Conservation (phyloP, 2,113 vertebrate genomes). For the Regulus satrapa region DNA sequence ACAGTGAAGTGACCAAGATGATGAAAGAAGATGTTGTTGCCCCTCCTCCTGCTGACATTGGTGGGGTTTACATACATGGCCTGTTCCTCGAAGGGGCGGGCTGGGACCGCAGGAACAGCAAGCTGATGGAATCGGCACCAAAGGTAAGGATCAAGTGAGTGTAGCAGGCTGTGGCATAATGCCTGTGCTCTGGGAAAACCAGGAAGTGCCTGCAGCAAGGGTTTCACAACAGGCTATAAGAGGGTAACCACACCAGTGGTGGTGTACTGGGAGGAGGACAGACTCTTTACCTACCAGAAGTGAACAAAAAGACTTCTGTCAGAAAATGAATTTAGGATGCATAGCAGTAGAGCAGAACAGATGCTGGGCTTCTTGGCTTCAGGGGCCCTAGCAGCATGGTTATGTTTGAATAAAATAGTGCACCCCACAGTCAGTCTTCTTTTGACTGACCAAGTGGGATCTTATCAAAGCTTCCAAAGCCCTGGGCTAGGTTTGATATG, state of each 20-base stretch:
- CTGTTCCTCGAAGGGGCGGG: constrained; percentile 82
- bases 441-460: not conserved
- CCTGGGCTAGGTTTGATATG: not conserved
- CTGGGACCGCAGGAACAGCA: constrained; percentile 77
- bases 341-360: not conserved
- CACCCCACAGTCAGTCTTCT: not conserved
- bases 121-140: constrained; percentile 70
- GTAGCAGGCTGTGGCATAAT: not conserved
- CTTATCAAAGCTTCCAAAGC: not conserved
- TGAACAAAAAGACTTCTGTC: not conserved
- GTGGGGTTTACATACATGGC: constrained; percentile 81
- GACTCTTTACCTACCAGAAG: not conserved
- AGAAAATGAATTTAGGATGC: not conserved
- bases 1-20: constrained; percentile 81
- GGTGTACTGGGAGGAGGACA: not conserved
- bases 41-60: constrained; percentile 76
- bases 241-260: not conserved
- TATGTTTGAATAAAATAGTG: not conserved
- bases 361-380: not conserved
- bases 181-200: not conserved
- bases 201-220: not conserved
- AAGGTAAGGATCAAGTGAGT: constrained; percentile 63
- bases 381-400: not conserved
- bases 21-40: constrained; percentile 79
- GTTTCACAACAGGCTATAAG: not conserved